Evolutionary conservation across 2,888 invertebrate species (phyloP), one percentile per base, ranked within the genome.

Genomic region (Smittia aterrima): DNA sequence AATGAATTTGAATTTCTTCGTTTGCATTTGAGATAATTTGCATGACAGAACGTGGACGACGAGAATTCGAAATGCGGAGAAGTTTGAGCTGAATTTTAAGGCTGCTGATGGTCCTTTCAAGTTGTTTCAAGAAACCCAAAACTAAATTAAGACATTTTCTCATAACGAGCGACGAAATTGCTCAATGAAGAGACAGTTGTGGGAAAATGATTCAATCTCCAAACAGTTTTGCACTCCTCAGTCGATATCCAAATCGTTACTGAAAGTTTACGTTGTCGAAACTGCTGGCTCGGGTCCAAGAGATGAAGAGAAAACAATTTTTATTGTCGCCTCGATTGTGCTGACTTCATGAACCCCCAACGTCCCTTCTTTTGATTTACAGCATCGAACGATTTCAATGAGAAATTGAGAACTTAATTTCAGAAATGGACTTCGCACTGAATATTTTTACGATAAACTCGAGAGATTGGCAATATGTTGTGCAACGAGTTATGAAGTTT

Each of bases 1-100:
- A 47, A 58, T 18, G 68, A 68, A 68, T 68, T 68, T 68, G 68
- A 68, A 68, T 68, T 22, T 68, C 47, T 9, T 25, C 41, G n/a
- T 66, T 32, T 66, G 27, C 7, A n/a, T 66, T 32, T n/a, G 16
- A 68, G 47, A 38, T 68, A 68, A 68, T 68, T 68, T 68, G 68
- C 41, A 68, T 68, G 47, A 24, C 41, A 24, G 22, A 18, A 68
- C 25, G 68, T 68, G 68, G 41, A 24, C 16, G 38, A 18, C 1
- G 25, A 22, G 62, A 1, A 54, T 58, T 11, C 20, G 58, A 47
- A 47, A 16, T 47, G 16, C 11, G n/a, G 16, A 47, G 47, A 47
- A 6, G 47, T 11, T 47, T 11, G 47, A 47, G 47, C n/a, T 47
- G 47, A 16, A 16, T 32, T 32, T 9, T 2, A 47, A n/a, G 47